These are phyloP conservation scores for Pteromalus puparum DNA, from an alignment of 1,140 invertebrate species.

Conservation along the genomic window DNA sequence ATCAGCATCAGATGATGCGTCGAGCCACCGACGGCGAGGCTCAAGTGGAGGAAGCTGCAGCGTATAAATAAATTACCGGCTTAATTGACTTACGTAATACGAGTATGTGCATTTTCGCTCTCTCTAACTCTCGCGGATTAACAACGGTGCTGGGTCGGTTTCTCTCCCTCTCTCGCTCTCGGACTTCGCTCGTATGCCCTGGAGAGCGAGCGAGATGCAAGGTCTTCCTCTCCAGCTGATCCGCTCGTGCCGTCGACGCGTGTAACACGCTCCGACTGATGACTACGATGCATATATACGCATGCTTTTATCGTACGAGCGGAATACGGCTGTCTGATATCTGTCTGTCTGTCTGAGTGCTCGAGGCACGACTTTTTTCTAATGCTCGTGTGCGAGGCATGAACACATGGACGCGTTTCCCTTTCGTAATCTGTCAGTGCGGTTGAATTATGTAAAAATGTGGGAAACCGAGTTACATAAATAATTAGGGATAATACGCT, in stretches of 20 bases:
- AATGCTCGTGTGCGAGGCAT: background rate
- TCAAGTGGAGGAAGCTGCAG: background rate
- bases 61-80: constrained; percentile 33
- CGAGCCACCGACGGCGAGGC: background rate
- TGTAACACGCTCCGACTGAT: background rate
- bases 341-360: background rate
- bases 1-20: background rate
- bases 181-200: background rate
- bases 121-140: constrained; percentile 9
- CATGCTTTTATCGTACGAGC: background rate
- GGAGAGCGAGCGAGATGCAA: background rate
- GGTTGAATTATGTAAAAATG: constrained; percentile 1
- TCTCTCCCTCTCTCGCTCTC: background rate
- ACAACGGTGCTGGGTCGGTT: background rate
- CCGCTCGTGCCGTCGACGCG: background rate
- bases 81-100: constrained; percentile 46
- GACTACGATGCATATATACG: background rate
- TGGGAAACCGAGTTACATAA: background rate
- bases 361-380: background rate
- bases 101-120: background rate
- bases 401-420: background rate
- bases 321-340: background rate
- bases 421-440: background rate
- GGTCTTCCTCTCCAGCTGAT: constrained; percentile 8
- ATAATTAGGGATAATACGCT: background rate